Base-by-base conservation (phyloP, 2,113 vertebrate genomes). In the Atlantisia rogersi region DNA sequence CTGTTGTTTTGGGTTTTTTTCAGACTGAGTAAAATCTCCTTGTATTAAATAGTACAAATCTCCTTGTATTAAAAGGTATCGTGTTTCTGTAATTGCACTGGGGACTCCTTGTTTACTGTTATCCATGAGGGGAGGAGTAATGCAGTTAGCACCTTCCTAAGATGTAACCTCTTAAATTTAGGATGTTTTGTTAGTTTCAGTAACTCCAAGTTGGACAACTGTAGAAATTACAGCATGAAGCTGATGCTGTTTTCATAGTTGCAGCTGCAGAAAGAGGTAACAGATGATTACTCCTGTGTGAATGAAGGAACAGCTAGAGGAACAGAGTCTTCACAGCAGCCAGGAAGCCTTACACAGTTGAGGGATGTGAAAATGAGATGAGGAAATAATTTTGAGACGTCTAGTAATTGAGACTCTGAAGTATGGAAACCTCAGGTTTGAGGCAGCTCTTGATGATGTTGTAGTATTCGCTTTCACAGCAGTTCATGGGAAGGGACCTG, bases 371-470 rank as follows among this genome's bases (percentile, higher is more conserved):
- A 86, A 93, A 62, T 56, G 9, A 71, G 32, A 89, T 65, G 67
- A 46, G 65, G 73, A 84, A 58, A 13, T 85, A 19, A 35, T 80
- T 92, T 68, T 85, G 59, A 63, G 55, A 29, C 6, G 7, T 32
- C 11, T 28, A 50, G 53, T 91, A 80, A 83, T 31, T 69, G 58
- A 68, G 78, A 53, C 68, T 52, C 18, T 32, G 58, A 82, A 22
- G 21, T 73, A n/a, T 64, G 29, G 58, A 90, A 94, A 88, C 90
- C 42, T 96, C 58, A 86, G 53, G 74, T 76, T 31, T 84, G 83
- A 56, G 44, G 6, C 48, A 55, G 12, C 48, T 86, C 52, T 53
- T 31, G 40, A 14, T 20, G 32, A 21, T 21, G 22, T 32, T 59
- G 22, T 69, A 55, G 24, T 52, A 63, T 68, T 96, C 62, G 80